These are phyloP conservation scores for Urosaurus nigricauda DNA, from an alignment of 2,797 vertebrate species.

Conservation along the genomic window DNA sequence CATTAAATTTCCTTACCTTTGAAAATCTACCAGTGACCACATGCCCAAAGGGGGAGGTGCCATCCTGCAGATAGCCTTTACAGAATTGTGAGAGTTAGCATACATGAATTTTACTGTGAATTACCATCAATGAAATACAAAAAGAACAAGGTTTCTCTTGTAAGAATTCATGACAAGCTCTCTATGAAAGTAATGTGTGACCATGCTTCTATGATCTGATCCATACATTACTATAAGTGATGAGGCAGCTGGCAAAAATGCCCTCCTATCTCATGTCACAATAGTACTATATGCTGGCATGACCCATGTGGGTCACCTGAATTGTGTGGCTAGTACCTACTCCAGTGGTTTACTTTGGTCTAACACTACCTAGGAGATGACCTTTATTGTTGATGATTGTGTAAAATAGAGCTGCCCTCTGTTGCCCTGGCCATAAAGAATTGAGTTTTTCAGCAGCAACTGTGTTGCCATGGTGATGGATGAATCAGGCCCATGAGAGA, in stretches of 20 bases:
- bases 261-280: not conserved
- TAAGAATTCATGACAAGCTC: slow-evolving; percentile 19
- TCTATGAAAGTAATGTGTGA: slow-evolving; percentile 9
- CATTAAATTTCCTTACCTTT: too few species aligned
- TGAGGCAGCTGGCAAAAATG: not conserved
- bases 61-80: too few species aligned
- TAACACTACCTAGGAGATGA: not conserved
- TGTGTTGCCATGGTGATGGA: slow-evolving; percentile 34
- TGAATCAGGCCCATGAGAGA: not conserved
- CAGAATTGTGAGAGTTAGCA: not conserved
- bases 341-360: not conserved
- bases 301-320: not conserved
- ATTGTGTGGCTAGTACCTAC: not conserved
- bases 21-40: too few species aligned
- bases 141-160: slow-evolving; percentile 17
- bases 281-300: not conserved
- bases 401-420: not conserved
- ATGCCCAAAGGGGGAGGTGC: too few species aligned
- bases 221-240: slow-evolving; percentile 8
- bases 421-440: slow-evolving; percentile 16
- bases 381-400: not conserved
- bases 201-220: not conserved
- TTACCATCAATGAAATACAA: not conserved
- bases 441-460: slow-evolving; percentile 12
- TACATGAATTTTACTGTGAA: not conserved